These are phyloP conservation scores for Platorchestia sp. DNA, from an alignment of 1,140 invertebrate species.

Conservation along the genomic window DNA sequence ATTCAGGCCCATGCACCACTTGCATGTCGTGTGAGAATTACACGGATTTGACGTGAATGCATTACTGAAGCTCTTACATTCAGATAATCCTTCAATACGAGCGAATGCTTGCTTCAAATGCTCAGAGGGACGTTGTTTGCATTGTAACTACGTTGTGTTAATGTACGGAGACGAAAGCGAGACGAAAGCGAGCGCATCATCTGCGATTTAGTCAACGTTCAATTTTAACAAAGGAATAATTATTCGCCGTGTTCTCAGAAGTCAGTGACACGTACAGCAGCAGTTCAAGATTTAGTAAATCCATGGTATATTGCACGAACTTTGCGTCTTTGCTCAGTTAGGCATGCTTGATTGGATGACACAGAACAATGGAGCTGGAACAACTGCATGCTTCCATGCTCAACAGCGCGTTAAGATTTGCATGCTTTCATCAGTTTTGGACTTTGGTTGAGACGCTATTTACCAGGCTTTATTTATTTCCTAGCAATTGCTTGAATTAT, in stretches of 20 bases:
- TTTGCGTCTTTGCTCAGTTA: neutral
- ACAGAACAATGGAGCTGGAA: neutral
- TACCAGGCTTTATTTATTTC: neutral
- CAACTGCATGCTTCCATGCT: neutral
- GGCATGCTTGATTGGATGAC: neutral
- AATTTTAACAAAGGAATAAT: slow-evolving; percentile 11
- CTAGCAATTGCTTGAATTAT: neutral
- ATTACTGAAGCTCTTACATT: neutral
- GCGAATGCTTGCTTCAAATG: neutral
- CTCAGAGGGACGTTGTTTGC: neutral
- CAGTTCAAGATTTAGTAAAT: neutral
- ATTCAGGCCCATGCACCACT: neutral
- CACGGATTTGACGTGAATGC: neutral
- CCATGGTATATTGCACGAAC: neutral
- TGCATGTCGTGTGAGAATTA: neutral
- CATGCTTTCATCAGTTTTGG: neutral
- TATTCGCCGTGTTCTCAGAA: neutral
- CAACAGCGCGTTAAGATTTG: neutral
- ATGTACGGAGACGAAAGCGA: neutral
- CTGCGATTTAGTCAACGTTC: neutral
- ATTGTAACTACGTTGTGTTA: neutral
- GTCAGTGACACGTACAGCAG: neutral
- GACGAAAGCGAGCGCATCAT: neutral
- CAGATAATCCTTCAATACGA: neutral
- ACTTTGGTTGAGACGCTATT: neutral